Percentiles rank a stretch among this genome's conserved stretches.
Conservation (phyloP, 2,113 vertebrate genomes). For the Trochalopteron elliotii region DNA sequence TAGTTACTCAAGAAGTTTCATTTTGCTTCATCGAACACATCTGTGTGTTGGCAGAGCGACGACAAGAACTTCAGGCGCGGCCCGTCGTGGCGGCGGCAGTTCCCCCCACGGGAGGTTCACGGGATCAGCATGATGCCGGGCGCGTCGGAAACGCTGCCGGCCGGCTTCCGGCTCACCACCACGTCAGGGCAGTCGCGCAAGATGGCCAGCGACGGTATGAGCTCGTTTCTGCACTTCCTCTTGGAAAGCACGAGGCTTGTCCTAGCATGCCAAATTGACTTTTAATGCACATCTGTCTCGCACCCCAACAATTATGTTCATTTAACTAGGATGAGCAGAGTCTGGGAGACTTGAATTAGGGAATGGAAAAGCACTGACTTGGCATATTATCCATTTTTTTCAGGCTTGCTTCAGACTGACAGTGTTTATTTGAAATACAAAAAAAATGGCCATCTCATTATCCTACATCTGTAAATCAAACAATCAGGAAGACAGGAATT, state of each 20-base stretch:
- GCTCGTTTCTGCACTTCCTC: neutral
- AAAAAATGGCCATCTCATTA: neutral
- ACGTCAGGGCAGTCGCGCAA: conserved; percentile 91
- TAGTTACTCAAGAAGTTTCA: neutral
- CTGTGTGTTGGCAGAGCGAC: conserved; percentile 78
- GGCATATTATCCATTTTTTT: neutral
- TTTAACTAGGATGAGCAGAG: neutral
- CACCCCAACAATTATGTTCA: rapidly evolving
- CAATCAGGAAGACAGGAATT: neutral
- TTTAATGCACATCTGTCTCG: neutral
- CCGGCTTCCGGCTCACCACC: conserved; percentile 93
- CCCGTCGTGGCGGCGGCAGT: conserved; percentile 95
- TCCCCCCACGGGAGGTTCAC: conserved; percentile 91
- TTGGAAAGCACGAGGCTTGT: neutral
- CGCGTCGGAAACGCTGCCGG: conserved; percentile 94
- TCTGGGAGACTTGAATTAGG: neutral
- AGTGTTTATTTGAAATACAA: neutral
- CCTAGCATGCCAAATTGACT: neutral
- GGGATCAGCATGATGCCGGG: conserved; percentile 99
- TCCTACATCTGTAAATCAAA: neutral
- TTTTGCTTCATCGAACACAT: neutral
- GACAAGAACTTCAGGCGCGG: conserved; percentile 91
- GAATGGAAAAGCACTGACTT: neutral
- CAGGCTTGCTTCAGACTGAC: neutral
- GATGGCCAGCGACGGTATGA: conserved; percentile 88